Base-by-base conservation (phyloP, 2,888 invertebrate species). In the Muscina levida region DNA sequence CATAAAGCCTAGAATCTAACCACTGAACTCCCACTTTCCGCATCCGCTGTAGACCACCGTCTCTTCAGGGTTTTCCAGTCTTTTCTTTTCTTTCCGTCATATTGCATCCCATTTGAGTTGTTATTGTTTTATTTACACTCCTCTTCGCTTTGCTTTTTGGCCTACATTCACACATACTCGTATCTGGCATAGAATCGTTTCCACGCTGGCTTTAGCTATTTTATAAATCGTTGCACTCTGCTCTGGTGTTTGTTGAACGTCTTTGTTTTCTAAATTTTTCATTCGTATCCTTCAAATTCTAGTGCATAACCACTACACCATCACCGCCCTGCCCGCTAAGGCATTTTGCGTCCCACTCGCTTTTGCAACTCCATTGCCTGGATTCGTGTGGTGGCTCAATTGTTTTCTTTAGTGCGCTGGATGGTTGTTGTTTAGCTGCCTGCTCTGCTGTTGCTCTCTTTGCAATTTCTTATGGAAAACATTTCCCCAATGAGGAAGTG, bases 401-500 rank as follows among this genome's bases (percentile, higher is more conserved):
- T n/a, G n/a, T n/a, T n/a, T n/a, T n/a, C n/a, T n/a, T n/a, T n/a
- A n/a, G n/a, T n/a, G n/a, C n/a, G n/a, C n/a, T n/a, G n/a, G n/a
- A n/a, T n/a, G n/a, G n/a, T n/a, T n/a, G n/a, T n/a, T n/a, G n/a
- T n/a, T n/a, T n/a, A n/a, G n/a, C n/a, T n/a, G n/a, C n/a, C 37
- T 59, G 59, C 17, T 1, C 17, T 13, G 37, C 13, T 22, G 59
- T 4, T 59, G 59, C 19, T 53, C 1, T 1, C 46, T 73, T 73
- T 46, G 15, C 1, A 62, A 62, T 81, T 68, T 72, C 57, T 73
- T 57, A 44, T 66, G 39, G 48, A 71, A 71, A 77, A 48, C 39
- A 81, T 75, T 77, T 72, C 68, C 77, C 68, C 74, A 72, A 65
- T 57, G 72, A 75, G 68, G 68, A 77, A 77, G 72, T 81, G 56